Conservation (phyloP, 1,140 invertebrate genomes). For the Diorhabda carinulata region DNA sequence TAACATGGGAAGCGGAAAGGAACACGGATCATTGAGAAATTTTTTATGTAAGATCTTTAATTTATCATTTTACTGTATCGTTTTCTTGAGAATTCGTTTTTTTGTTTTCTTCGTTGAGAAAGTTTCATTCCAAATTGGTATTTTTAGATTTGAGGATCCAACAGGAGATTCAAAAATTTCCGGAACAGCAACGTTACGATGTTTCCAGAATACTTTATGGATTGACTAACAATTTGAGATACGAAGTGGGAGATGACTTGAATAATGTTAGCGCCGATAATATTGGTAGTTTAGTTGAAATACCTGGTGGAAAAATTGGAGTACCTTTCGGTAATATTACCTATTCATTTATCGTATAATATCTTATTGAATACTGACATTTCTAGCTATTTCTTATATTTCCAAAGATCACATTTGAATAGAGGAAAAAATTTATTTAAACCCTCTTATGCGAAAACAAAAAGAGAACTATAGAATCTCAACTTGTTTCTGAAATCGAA, state of each 20-base stretch:
- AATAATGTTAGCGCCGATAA: constrained; percentile 62
- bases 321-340: constrained; percentile 55
- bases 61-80: neutral
- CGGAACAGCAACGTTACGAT: constrained; percentile 63
- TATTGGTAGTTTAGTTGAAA: constrained; percentile 60
- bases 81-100: neutral
- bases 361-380: too few species aligned
- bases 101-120: neutral
- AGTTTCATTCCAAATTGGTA: neutral
- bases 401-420: too few species aligned
- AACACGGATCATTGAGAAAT: constrained; percentile 58
- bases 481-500: too few species aligned
- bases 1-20: constrained; percentile 55
- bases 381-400: too few species aligned
- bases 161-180: constrained; percentile 63
- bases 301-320: constrained; percentile 62
- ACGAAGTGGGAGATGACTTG: constrained; percentile 59
- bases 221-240: constrained; percentile 57
- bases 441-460: too few species aligned
- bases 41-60: constrained; percentile 51
- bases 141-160: constrained; percentile 57
- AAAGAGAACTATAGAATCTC: too few species aligned
- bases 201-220: constrained; percentile 63
- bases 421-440: too few species aligned
- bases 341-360: neutral